phyloP scores from a whole-genome alignment of 2,888 invertebrate genomes.

The Ectobius pallidus region DNA sequence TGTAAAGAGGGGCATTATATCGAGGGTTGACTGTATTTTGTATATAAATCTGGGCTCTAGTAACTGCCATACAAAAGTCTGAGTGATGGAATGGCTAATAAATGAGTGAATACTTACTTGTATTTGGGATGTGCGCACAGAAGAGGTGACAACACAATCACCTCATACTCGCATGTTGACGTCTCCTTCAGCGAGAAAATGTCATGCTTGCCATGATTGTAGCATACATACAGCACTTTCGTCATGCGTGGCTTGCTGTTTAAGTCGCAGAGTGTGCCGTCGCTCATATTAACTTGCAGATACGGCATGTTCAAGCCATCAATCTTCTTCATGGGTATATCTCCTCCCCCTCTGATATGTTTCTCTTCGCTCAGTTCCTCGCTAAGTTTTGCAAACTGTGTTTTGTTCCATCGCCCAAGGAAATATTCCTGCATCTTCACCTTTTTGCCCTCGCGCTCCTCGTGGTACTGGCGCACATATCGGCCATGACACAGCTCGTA shows the following conservation, averaged over 20 bases:
- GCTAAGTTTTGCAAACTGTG: constrained; percentile 63
- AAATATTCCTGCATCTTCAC: constrained; percentile 84
- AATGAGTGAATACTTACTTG: constrained; percentile 58
- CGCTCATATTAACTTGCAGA: constrained; percentile 83
- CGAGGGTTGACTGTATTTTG: no score
- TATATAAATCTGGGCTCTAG: no score
- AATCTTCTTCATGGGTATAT: constrained; percentile 68
- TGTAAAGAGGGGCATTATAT: no score
- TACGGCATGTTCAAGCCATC: constrained; percentile 90
- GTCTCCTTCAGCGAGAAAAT: constrained; percentile 92
- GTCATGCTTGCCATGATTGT: constrained; percentile 86
- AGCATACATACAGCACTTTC: constrained; percentile 87
- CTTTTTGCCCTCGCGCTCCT: constrained; percentile 88
- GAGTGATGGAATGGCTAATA: not conserved
- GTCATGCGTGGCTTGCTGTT: constrained; percentile 83
- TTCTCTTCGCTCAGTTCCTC: not conserved
- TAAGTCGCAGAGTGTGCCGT: constrained; percentile 92
- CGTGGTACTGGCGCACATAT: constrained; percentile 93
- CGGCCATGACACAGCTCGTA: constrained; percentile 95
- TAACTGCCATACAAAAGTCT: no score
- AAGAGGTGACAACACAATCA: constrained; percentile 83
- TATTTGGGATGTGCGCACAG: constrained; percentile 91
- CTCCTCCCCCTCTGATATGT: not conserved
- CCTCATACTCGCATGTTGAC: constrained; percentile 93
- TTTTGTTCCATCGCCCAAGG: constrained; percentile 77